Base-by-base conservation (phyloP, 2,797 vertebrate species). In the Cottoperca gobio region DNA sequence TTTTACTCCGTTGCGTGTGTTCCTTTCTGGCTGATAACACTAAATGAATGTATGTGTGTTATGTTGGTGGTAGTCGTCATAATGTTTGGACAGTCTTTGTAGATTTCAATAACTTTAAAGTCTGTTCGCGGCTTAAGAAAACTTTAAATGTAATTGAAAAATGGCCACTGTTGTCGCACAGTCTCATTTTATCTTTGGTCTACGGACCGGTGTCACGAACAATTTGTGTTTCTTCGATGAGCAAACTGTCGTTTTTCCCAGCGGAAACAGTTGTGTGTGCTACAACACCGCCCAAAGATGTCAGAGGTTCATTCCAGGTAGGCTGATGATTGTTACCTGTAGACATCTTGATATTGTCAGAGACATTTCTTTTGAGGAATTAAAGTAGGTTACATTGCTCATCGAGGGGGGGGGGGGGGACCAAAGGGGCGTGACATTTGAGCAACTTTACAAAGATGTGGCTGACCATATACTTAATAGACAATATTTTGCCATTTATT, bases 281-380 rank as follows among this genome's bases (percentile, higher is more conserved):
- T 96, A 96, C 78, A 96, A 98, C 91, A 88, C 94, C 2, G 90
- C 94, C 78, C 95, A 96, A 26, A 93, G 93, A 75, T 92, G 92
- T 83, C 97, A 98, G 91, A 94, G 91, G 82, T 96, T 99, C 88
- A 94, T 98, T 78, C 93, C 96, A 95, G 97, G 97, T 98, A 91
- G 3, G 62, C 9, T 28, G 6, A 8, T 9, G 11, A 6, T 24
- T 24, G 6, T 12, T 48, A 26, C 35, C 13, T 40, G 23, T 14
- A 23, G 4, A 17, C 12, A 43, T 23, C 48, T 33, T 8, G 33
- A 2, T 33, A 33, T 31, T 33, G 31, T 33, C 26, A 26, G 26
- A 26, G 26, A 26, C 26, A n/a, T n/a, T n/a, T n/a, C n/a, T 75
- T n/a, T 35, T 1, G 48, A 33, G 19, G 14, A 31, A 13, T 9